Percentiles rank a stretch among this genome's conserved stretches.
Evolutionary conservation across 92 coral and sea anemone species (phyloP).

Genomic region (Galaxea fascicularis): DNA sequence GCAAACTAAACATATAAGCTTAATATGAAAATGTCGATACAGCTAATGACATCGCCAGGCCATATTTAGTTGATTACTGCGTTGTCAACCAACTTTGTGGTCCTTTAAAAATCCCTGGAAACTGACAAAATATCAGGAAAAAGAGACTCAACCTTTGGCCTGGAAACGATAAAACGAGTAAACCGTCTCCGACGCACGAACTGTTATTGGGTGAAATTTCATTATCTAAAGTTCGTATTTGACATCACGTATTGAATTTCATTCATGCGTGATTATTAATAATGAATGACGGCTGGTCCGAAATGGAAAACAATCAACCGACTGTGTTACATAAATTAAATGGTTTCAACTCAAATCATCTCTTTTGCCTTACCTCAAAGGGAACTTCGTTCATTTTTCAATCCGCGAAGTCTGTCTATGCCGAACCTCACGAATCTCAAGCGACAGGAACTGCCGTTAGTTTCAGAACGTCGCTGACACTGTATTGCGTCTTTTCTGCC

Average conservation of each 20-base stretch:
- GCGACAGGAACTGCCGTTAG: slow-evolving; percentile 4
- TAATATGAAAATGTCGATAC: not conserved
- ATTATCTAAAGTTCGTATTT: slow-evolving; percentile 15
- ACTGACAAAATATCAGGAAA: not conserved
- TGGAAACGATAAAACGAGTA: too few species aligned
- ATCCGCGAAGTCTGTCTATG: not conserved
- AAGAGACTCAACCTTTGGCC: not conserved
- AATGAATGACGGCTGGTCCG: slow-evolving; percentile 42
- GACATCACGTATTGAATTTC: slow-evolving; percentile 61
- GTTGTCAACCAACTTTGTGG: not conserved
- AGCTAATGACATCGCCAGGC: not conserved
- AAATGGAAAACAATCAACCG: slow-evolving; percentile 42
- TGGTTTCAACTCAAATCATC: slow-evolving; percentile 1
- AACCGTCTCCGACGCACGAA: not conserved
- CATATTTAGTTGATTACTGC: not conserved
- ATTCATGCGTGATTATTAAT: slow-evolving; percentile 68
- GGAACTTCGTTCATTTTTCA: not conserved
- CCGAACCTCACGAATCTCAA: not conserved
- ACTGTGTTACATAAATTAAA: slow-evolving; percentile 23
- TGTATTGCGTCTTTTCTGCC: slow-evolving; percentile 19
- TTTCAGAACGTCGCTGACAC: slow-evolving; percentile 3
- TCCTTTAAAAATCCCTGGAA: not conserved
- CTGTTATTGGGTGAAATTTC: not conserved
- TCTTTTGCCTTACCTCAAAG: slow-evolving; percentile 21
- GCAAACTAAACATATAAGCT: not conserved